Base-by-base conservation (phyloP, 2,888 invertebrate species). In the Lathronympha strigana region DNA sequence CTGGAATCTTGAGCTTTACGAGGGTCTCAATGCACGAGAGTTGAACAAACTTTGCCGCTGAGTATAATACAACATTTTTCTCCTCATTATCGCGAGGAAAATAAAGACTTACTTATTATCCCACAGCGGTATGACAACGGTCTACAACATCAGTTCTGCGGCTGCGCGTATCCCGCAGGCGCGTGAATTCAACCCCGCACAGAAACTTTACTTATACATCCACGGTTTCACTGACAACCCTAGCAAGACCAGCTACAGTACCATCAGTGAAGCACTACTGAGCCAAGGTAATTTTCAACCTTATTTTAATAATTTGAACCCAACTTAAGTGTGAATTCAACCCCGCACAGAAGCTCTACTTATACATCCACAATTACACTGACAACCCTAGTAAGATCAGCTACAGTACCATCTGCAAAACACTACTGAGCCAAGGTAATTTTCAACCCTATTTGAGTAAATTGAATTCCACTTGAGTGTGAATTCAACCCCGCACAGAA, bases 211-310 rank as follows among this genome's bases (percentile, higher is more conserved):
- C 66, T 81, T 90, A 67, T 90, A 80, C 79, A 67, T 86, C 1
- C 90, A 90, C 73, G 90, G 90, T 1, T 90, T 88, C 82, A 86
- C 83, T 0, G 88, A 88, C 68, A 77, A 85, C 76, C 88, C 88
- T 0, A 73, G 69, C 25, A 77, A 79, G 66, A 69, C 71, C 19
- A 80, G 82, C 73, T 87, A 84, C 72, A 66, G 61, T 1, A 76
- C 74, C 40, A 75, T 89, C 63, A 78, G 78, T 70, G 68, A 71
- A 1, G 73, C 81, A 1, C 76, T 77, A 31, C 61, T 81, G 1
- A 67, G 13, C 6, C 4, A 25, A 40, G 55, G 38, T 28, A 51
- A 17, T n/a, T n/a, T n/a, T n/a, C n/a, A n/a, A n/a, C n/a, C n/a
- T n/a, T n/a, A n/a, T n/a, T n/a, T n/a, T n/a, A n/a, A n/a, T n/a